Conservation (phyloP, 2,888 invertebrate genomes). For the Spicauda simplicius region DNA sequence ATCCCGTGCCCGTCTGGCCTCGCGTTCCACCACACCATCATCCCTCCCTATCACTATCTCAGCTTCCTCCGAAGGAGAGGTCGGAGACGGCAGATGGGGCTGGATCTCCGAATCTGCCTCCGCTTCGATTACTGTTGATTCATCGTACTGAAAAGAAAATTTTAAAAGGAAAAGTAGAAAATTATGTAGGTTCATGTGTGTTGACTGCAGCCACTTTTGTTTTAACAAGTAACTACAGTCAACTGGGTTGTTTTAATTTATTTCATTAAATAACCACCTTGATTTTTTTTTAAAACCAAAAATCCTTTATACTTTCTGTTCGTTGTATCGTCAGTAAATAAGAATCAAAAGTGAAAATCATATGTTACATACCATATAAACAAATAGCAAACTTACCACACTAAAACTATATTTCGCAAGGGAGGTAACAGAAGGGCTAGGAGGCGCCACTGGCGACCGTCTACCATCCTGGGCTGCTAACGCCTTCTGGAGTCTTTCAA, state of each 20-base stretch:
- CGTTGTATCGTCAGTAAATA: too few relatives aligned
- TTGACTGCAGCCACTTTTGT: too few relatives aligned
- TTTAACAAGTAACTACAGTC: too few relatives aligned
- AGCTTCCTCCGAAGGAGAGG: conserved; percentile 80
- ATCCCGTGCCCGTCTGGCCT: conserved; percentile 89
- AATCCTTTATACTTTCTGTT: too few relatives aligned
- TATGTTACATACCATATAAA: too few relatives aligned
- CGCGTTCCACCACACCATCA: conserved; percentile 69
- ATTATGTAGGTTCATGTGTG: too few relatives aligned
- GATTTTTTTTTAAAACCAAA: too few relatives aligned
- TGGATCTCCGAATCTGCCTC: conserved; percentile 87
- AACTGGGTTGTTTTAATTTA: too few relatives aligned
- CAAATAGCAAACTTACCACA: conserved; percentile 80
- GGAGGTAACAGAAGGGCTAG: conserved; percentile 89
- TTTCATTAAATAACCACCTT: too few relatives aligned
- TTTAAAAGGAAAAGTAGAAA: too few relatives aligned
- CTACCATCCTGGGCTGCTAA: conserved; percentile 89
- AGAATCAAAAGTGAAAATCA: too few relatives aligned
- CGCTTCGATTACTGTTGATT: conserved; percentile 87
- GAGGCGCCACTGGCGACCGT: conserved; percentile 84
- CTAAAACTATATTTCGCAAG: conserved; percentile 91
- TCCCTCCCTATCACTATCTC: conserved; percentile 87
- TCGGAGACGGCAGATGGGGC: conserved; percentile 82
- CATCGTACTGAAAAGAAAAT: conserved; percentile 85
- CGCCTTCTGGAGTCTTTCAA: conserved; percentile 92